These are phyloP conservation scores for Phaedon cochleariae DNA, from an alignment of 2,888 invertebrate genomes.

Conservation along the genomic window DNA sequence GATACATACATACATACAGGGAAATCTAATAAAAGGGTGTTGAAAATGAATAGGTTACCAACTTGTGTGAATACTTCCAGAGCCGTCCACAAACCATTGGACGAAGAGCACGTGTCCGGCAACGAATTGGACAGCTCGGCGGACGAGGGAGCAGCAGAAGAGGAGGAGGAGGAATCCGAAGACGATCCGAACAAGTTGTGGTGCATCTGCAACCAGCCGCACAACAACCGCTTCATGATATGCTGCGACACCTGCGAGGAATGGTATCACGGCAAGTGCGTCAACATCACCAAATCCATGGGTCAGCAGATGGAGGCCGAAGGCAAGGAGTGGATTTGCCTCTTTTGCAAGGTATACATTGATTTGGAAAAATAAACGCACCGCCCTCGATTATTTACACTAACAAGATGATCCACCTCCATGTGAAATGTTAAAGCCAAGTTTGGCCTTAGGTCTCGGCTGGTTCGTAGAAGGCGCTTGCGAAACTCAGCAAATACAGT, in stretches of 20 bases:
- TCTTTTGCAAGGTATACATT: slow-evolving; percentile 75
- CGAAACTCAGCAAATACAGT: too few species aligned
- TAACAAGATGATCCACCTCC: too few species aligned
- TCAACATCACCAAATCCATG: slow-evolving; percentile 90
- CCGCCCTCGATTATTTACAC: too few species aligned
- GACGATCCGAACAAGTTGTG: slow-evolving; percentile 93
- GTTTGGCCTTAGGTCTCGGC: too few species aligned
- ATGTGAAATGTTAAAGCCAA: too few species aligned
- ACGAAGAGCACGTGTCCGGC: slow-evolving; percentile 60
- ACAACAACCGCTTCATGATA: slow-evolving; percentile 97
- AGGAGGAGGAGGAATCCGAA: slow-evolving; percentile 77
- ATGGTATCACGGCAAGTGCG: slow-evolving; percentile 98
- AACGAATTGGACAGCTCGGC: slow-evolving; percentile 61
- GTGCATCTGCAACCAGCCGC: slow-evolving; percentile 95
- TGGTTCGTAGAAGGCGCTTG: too few species aligned
- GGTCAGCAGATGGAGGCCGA: slow-evolving; percentile 91
- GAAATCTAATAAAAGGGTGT: too few species aligned
- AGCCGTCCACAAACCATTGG: slow-evolving; percentile 53
- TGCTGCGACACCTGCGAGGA: slow-evolving; percentile 96
- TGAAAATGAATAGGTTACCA: too few species aligned
- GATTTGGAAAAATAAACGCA: neutral
- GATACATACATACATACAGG: too few species aligned
- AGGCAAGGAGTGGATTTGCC: slow-evolving; percentile 89
- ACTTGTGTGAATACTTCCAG: too few species aligned
- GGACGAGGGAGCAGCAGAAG: slow-evolving; percentile 54